Evolutionary conservation across 2,888 invertebrate species (phyloP).

Genomic region (Oxystoma pomonae): DNA sequence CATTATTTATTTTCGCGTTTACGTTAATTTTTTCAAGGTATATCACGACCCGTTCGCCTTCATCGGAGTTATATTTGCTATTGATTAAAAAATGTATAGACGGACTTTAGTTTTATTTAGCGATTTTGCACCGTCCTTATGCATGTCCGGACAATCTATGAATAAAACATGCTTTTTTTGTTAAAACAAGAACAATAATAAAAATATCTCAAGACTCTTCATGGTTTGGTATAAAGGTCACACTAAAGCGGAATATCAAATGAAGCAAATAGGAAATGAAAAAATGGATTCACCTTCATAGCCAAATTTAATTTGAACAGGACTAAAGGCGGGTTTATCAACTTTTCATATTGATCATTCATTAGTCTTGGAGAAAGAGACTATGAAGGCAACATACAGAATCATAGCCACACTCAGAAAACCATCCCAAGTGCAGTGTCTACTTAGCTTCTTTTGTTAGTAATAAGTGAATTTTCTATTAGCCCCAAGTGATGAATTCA

Average conservation of each 20-base stretch:
- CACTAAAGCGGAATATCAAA: neutral
- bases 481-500: too few relatives aligned
- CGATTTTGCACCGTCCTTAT: neutral
- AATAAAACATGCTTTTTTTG: neutral
- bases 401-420: too few relatives aligned
- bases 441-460: too few relatives aligned
- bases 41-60: constrained; percentile 35
- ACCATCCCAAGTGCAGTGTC: too few relatives aligned
- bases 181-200: neutral
- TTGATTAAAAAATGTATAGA: constrained; percentile 1
- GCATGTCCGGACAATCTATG: neutral
- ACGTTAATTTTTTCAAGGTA: constrained; percentile 7
- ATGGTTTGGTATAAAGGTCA: neutral
- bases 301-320: too few relatives aligned
- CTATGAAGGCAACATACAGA: too few relatives aligned
- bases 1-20: constrained; percentile 38
- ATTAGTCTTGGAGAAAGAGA: too few relatives aligned
- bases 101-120: neutral
- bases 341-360: too few relatives aligned
- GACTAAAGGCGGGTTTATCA: too few relatives aligned
- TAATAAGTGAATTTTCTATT: too few relatives aligned
- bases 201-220: neutral
- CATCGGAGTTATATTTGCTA: constrained; percentile 16
- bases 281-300: too few relatives aligned
- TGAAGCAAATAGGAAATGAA: neutral